phyloP scores from a whole-genome alignment of 2,888 invertebrate genomes.

The Papilio protenor region DNA sequence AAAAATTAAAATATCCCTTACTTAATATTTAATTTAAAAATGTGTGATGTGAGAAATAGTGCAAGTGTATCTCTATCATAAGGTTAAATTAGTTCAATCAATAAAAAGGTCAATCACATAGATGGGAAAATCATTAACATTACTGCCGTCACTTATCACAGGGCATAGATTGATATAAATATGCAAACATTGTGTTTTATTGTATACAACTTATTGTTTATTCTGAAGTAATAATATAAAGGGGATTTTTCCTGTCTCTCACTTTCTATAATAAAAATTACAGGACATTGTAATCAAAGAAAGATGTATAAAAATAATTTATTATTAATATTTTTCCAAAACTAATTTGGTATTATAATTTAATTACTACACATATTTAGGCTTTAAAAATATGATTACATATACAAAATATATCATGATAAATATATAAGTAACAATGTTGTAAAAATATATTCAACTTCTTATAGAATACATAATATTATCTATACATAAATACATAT shows the following conservation, averaged over 20 bases:
- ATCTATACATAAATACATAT: neutral
- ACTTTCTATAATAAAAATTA: constrained; percentile 21
- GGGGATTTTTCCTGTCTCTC: neutral
- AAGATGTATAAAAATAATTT: constrained; percentile 17
- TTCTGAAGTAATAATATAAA: neutral
- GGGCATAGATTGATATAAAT: neutral
- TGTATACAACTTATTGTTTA: neutral
- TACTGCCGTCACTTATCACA: neutral
- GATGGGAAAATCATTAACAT: neutral
- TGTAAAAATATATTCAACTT: neutral
- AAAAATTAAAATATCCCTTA: no score
- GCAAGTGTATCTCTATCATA: neutral
- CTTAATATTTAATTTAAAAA: no score
- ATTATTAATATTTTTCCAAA: constrained; percentile 19
- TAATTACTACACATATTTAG: constrained; percentile 1
- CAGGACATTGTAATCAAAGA: constrained; percentile 25
- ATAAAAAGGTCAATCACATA: neutral
- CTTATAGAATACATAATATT: neutral
- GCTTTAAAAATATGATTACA: constrained; percentile 3
- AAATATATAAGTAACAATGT: neutral
- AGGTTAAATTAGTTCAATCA: neutral
- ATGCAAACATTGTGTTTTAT: neutral
- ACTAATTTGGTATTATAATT: constrained; percentile 3
- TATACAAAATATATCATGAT: neutral
- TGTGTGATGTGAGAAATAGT: neutral